Evolutionary conservation across 1,140 invertebrate species (phyloP).

Genomic region (Nylanderia fulva): DNA sequence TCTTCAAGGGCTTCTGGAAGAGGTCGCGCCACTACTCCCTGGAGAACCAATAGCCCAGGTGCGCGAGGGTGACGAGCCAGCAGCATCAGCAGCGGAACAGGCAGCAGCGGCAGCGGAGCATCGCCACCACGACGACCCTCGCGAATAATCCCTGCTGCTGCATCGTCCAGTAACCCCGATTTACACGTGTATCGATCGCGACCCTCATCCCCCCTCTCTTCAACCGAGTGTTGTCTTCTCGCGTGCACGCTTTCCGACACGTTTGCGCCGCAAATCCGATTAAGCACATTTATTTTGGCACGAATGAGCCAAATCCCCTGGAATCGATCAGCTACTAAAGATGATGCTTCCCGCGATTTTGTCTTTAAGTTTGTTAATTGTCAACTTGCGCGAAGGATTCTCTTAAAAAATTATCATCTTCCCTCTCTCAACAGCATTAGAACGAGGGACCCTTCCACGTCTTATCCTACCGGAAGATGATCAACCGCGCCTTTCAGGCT

Average conservation of each 20-base stretch:
- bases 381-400: neutral
- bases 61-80: constrained; percentile 84
- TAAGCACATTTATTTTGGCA: too few species aligned
- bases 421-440: neutral
- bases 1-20: constrained; percentile 94
- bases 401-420: neutral
- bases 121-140: constrained; percentile 74
- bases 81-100: constrained; percentile 80
- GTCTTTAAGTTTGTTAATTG: neutral
- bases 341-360: too few species aligned
- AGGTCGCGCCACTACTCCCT: constrained; percentile 92
- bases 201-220: neutral
- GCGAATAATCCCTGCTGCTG: constrained; percentile 84
- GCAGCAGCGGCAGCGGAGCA: constrained; percentile 74
- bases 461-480: neutral
- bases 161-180: constrained; percentile 81
- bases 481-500: neutral
- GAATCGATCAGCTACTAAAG: too few species aligned
- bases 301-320: neutral
- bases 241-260: neutral
- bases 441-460: neutral
- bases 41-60: constrained; percentile 90
- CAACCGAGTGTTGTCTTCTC: neutral
- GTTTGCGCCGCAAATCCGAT: too few species aligned
- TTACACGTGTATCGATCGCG: constrained; percentile 35